Evolutionary conservation across 2,113 vertebrate genomes (phyloP).

Genomic region (Oncorhynchus keta): DNA sequence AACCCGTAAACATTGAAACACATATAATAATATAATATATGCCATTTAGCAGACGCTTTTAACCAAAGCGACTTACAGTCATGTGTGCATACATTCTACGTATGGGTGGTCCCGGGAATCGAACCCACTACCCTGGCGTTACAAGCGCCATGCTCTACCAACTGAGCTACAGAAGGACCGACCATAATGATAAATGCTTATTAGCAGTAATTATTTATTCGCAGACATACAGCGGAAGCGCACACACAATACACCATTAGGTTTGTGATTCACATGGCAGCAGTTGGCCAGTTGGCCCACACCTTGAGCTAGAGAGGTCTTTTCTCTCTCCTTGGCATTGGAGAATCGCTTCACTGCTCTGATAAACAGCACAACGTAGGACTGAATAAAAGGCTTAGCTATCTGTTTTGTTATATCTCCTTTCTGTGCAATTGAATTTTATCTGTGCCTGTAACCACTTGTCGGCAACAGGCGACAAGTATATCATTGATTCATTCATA

Average conservation of each 20-base stretch:
- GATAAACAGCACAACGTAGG: too few relatives aligned
- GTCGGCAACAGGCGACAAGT: neutral
- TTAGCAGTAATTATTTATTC: slow-evolving; percentile 22
- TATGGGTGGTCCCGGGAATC: too few relatives aligned
- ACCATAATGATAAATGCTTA: slow-evolving; percentile 21
- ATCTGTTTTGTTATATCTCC: neutral
- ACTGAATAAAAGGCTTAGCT: neutral
- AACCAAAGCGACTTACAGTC: too few relatives aligned
- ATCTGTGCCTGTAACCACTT: neutral
- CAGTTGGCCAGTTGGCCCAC: neutral
- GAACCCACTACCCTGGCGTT: too few relatives aligned
- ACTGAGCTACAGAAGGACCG: too few relatives aligned
- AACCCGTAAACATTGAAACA: slow-evolving; percentile 7
- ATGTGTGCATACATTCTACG: too few relatives aligned
- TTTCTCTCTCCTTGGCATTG: neutral
- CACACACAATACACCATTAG: neutral
- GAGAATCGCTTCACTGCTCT: too few relatives aligned
- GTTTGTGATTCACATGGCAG: slow-evolving; percentile 44
- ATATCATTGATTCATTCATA: neutral
- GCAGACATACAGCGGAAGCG: neutral
- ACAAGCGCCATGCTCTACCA: too few relatives aligned
- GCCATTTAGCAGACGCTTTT: too few relatives aligned
- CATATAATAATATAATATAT: too few relatives aligned
- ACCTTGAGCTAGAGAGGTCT: neutral
- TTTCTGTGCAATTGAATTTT: neutral